Evolutionary conservation across 2,797 vertebrate genomes (phyloP).

Genomic region (Hippopotamyrus pictus): DNA sequence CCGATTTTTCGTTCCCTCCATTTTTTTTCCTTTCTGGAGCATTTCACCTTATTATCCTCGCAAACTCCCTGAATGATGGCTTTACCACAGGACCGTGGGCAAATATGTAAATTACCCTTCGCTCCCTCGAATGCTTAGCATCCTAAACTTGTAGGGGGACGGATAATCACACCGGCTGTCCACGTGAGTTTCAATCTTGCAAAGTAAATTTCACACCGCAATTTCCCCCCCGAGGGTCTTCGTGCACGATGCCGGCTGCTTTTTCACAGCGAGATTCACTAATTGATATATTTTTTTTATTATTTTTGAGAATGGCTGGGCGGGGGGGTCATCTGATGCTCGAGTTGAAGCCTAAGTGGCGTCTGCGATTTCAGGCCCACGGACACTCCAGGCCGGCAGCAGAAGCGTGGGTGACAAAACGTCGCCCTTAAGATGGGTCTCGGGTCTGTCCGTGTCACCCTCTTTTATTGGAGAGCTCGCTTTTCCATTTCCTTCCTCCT

Average conservation of each 20-base stretch:
- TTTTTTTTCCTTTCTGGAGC: slow-evolving; percentile 36
- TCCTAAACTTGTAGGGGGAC: neutral
- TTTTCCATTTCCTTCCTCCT: neutral
- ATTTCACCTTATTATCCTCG: slow-evolving; percentile 35
- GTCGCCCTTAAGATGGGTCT: neutral
- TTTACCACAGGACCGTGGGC: slow-evolving; percentile 41
- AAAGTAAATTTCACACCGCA: neutral
- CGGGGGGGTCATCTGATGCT: neutral
- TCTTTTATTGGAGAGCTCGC: neutral
- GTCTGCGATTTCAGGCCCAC: neutral
- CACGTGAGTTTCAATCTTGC: neutral
- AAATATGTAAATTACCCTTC: neutral
- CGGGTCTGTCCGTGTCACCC: neutral
- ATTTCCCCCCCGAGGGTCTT: neutral
- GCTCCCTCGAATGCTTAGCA: neutral
- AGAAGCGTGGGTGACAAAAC: neutral
- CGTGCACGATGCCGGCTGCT: neutral
- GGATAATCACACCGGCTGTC: neutral
- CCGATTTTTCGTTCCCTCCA: slow-evolving; percentile 40
- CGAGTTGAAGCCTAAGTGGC: neutral
- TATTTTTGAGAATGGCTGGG: neutral
- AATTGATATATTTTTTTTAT: neutral
- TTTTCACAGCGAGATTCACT: neutral
- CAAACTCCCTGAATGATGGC: slow-evolving; percentile 56
- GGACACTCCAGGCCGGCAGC: neutral